These are phyloP conservation scores for Plagodis pulveraria DNA, from an alignment of 2,888 invertebrate genomes.

Conservation along the genomic window DNA sequence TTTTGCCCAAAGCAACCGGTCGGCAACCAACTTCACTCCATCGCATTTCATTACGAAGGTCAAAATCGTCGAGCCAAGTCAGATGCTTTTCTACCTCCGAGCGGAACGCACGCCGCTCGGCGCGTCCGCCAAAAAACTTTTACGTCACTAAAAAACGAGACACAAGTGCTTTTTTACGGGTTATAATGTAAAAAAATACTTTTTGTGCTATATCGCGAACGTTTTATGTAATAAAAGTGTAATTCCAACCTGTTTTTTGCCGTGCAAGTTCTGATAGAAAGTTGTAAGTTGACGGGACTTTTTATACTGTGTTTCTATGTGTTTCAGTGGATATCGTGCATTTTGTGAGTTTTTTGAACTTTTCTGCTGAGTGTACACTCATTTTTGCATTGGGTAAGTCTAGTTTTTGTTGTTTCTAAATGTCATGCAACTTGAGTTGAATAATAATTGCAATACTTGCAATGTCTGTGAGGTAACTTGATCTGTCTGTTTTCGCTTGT, in stretches of 20 bases:
- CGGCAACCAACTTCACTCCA: conserved; percentile 67
- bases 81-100: conserved; percentile 34
- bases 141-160: conserved; percentile 53
- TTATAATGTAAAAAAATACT: conserved; percentile 43
- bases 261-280: conserved; percentile 38
- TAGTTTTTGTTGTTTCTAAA: conserved; percentile 19
- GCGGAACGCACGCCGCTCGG: conserved; percentile 48
- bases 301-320: conserved; percentile 30
- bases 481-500: conserved; percentile 32
- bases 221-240: conserved; percentile 29
- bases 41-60: conserved; percentile 62
- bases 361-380: conserved; percentile 28
- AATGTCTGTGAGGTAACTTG: conserved; percentile 27
- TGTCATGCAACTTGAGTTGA: conserved; percentile 23
- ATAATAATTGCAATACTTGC: conserved; percentile 27
- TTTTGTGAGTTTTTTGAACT: conserved; percentile 43
- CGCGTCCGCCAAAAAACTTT: conserved; percentile 50
- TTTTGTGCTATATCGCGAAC: conserved; percentile 31
- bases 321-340: conserved; percentile 35
- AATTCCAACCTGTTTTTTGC: conserved; percentile 24
- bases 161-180: conserved; percentile 53
- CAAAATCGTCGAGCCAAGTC: conserved; percentile 53
- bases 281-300: conserved; percentile 33
- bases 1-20: conserved; percentile 81
- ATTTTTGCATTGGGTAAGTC: conserved; percentile 34